These are phyloP conservation scores for Chironomus tentans DNA, from an alignment of 2,888 invertebrate genomes.

Conservation along the genomic window DNA sequence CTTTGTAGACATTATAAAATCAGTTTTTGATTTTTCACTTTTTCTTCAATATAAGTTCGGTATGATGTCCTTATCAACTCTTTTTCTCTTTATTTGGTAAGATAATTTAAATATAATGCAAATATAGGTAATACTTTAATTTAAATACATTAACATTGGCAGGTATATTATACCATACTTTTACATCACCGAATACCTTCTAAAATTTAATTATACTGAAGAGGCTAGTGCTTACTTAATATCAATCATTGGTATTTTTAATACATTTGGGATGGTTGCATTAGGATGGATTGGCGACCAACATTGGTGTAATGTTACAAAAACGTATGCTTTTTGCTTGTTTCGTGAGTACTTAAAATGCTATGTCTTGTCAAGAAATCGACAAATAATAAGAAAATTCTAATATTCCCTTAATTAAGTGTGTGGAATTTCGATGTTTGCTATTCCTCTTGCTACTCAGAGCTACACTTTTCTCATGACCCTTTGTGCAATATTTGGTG, in stretches of 20 bases:
- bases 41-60: conserved; percentile 70
- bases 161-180: conserved; percentile 96
- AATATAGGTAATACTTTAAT: conserved; percentile 34
- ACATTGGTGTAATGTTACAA: conserved; percentile 69
- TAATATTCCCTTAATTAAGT: conserved; percentile 34
- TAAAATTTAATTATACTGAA: conserved; percentile 57
- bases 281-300: conserved; percentile 87
- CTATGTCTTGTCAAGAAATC: background rate
- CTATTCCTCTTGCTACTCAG: conserved; percentile 38
- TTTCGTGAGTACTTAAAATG: conserved; percentile 38
- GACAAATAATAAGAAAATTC: background rate
- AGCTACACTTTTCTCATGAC: conserved; percentile 35
- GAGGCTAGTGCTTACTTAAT: conserved; percentile 69
- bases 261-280: conserved; percentile 80
- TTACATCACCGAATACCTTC: conserved; percentile 79
- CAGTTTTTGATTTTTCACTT: conserved; percentile 70
- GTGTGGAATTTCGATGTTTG: conserved; percentile 39
- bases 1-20: conserved; percentile 54
- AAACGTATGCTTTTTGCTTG: conserved; percentile 73
- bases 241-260: conserved; percentile 79
- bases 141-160: conserved; percentile 42
- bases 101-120: conserved; percentile 45
- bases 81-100: conserved; percentile 84
- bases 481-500: conserved; percentile 63
- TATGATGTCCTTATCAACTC: conserved; percentile 73